phyloP scores from a whole-genome alignment of 2,888 invertebrate species.

The Axea sp. region DNA sequence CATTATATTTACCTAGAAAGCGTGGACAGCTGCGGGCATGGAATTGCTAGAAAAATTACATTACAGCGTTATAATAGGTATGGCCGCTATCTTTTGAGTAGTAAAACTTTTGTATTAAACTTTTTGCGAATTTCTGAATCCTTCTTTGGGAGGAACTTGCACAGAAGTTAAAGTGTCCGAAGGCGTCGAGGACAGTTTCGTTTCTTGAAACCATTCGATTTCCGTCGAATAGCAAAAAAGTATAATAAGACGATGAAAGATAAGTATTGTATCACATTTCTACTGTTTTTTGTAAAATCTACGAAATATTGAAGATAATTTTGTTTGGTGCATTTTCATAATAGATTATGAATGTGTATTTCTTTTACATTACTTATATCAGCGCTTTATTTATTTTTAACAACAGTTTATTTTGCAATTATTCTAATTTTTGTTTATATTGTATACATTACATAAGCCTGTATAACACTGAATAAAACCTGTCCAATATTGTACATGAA shows the following conservation, averaged over 20 bases:
- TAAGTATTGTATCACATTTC: conserved; percentile 48
- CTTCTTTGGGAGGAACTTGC: conserved; percentile 51
- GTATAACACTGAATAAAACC: no score
- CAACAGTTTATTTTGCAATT: no score
- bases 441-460: no score
- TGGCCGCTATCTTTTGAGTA: conserved; percentile 55
- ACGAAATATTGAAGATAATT: conserved; percentile 25
- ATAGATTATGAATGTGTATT: no score
- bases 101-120: conserved; percentile 64
- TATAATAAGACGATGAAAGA: conserved; percentile 26
- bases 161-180: conserved; percentile 60
- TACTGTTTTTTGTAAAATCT: conserved; percentile 42
- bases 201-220: conserved; percentile 60
- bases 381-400: no score
- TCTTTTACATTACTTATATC: no score
- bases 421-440: no score
- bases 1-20: conserved; percentile 29
- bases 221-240: conserved; percentile 37
- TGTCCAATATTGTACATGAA: no score
- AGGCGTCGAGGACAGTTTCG: conserved; percentile 59
- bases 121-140: conserved; percentile 59
- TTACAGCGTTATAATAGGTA: conserved; percentile 61
- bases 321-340: no score
- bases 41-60: conserved; percentile 55
- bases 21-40: conserved; percentile 35